Conservation (phyloP, 2,113 vertebrate genomes). For the Anser cygnoides region DNA sequence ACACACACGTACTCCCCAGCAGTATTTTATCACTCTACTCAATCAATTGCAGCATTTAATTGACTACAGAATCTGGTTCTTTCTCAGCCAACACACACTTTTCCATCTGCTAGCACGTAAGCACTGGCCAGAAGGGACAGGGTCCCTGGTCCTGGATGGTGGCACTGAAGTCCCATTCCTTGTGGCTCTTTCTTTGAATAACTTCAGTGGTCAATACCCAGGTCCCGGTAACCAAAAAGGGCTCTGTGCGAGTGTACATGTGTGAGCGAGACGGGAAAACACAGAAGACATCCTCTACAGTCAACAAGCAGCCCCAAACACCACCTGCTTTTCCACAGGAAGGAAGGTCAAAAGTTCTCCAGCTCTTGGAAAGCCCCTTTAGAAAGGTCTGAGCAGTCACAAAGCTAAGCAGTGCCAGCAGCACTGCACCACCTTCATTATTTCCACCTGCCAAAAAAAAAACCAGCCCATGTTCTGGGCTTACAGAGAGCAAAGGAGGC, state of each 20-base stretch:
- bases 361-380: slow-evolving; percentile 32
- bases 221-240: background rate
- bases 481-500: background rate
- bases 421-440: background rate
- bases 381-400: slow-evolving; percentile 37
- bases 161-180: background rate
- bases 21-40: background rate
- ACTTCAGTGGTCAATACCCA: background rate
- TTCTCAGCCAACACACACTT: background rate
- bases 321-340: slow-evolving; percentile 17
- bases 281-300: background rate
- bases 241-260: background rate
- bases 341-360: slow-evolving; percentile 24
- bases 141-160: background rate
- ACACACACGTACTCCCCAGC: rapidly evolving
- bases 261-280: background rate
- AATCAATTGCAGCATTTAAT: background rate
- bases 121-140: background rate
- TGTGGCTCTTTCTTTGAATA: background rate
- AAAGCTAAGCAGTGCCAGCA: background rate
- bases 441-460: background rate
- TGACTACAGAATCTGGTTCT: background rate
- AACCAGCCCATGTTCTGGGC: background rate
- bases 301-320: background rate
- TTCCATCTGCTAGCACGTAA: background rate